Conservation (phyloP, 2,113 vertebrate genomes). For the Elaphurus davidianus region DNA sequence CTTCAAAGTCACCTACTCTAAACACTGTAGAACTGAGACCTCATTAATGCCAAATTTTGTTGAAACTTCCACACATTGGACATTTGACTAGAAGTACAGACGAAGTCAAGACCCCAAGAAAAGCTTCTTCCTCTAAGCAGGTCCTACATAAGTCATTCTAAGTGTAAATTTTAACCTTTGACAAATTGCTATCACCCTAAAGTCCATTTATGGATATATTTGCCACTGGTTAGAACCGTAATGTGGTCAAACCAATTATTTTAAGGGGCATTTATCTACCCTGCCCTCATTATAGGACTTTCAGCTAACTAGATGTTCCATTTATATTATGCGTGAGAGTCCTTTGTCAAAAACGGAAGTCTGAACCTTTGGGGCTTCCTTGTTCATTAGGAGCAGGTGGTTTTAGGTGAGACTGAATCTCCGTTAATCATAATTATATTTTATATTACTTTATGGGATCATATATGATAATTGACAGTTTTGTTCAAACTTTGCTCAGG, state of each 20-base stretch:
- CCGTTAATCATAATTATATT: neutral
- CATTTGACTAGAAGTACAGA: neutral
- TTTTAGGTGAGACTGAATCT: neutral
- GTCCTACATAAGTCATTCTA: neutral
- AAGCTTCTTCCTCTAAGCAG: neutral
- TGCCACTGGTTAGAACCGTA: neutral
- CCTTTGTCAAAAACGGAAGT: neutral
- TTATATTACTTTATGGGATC: neutral
- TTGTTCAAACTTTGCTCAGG: neutral
- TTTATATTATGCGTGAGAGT: neutral
- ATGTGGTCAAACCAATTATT: neutral
- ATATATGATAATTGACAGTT: neutral
- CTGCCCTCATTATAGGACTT: neutral
- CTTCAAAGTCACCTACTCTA: neutral
- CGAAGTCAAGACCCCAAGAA: neutral
- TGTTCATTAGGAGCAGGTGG: neutral
- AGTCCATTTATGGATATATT: neutral
- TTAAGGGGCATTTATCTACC: neutral
- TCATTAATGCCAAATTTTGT: neutral
- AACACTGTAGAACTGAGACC: neutral
- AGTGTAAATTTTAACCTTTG: slow-evolving; percentile 20
- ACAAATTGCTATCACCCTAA: neutral
- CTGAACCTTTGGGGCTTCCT: neutral
- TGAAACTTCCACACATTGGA: neutral
- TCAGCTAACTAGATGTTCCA: neutral